Conservation (phyloP, 2,797 vertebrate species). For the Australoheros facetus region DNA sequence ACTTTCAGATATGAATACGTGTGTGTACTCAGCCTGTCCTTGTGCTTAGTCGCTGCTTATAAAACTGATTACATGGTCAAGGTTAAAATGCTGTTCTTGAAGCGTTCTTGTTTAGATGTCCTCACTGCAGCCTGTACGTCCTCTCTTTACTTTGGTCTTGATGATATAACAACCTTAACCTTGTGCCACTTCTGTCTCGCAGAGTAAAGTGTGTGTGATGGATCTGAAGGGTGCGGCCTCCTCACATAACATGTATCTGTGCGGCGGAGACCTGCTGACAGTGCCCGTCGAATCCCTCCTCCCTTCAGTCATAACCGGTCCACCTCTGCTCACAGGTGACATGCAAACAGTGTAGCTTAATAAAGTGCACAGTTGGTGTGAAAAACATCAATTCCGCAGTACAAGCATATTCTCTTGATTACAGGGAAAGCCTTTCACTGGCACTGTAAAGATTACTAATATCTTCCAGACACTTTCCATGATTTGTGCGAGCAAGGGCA, state of each 20-base stretch:
- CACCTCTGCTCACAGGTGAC: conserved; percentile 70
- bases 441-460: conserved; percentile 4
- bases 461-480: background rate
- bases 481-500: background rate
- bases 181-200: conserved; percentile 21
- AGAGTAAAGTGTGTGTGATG: conserved; percentile 83
- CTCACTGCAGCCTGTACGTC: background rate
- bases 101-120: background rate
- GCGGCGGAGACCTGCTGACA: conserved; percentile 83
- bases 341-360: background rate
- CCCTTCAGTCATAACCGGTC: conserved; percentile 32
- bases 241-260: conserved; percentile 83
- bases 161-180: conserved; percentile 1
- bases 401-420: background rate
- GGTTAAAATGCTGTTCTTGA: background rate
- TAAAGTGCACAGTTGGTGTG: background rate
- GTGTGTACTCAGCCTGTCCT: conserved; percentile 1
- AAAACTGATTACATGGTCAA: background rate
- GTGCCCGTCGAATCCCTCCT: conserved; percentile 84
- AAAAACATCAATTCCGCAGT: background rate
- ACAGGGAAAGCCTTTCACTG: background rate
- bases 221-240: conserved; percentile 85
- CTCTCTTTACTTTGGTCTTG: background rate
- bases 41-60: background rate
- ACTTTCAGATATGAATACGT: background rate